Conservation (phyloP, 37 sponge, comb jelly and placozoan species). For the Spongilla lacustris region DNA sequence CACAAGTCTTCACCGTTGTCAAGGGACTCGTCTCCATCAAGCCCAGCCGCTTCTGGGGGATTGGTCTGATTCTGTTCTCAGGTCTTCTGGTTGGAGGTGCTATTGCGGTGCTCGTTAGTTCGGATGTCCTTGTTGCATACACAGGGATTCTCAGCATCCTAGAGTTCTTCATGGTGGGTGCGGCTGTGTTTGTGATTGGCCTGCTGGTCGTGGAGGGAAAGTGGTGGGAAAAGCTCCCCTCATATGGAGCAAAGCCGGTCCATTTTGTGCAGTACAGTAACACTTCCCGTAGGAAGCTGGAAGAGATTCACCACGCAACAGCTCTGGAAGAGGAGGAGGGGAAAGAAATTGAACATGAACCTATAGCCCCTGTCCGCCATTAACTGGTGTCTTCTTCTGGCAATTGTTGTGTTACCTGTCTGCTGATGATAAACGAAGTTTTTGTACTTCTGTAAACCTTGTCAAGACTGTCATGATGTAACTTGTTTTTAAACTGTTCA, state of each 20-base stretch:
- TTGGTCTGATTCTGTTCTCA: constrained; percentile 30
- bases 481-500: no score
- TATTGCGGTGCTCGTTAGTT: not conserved
- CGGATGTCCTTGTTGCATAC: not conserved
- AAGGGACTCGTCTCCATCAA: constrained; percentile 30
- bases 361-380: not conserved
- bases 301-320: not conserved
- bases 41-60: constrained; percentile 45
- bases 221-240: constrained; percentile 26
- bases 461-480: no score
- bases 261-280: not conserved
- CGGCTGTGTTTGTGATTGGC: constrained; percentile 31
- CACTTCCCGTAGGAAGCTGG: not conserved
- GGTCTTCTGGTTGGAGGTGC: not conserved
- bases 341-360: not conserved
- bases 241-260: not conserved
- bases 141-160: not conserved
- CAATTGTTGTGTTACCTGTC: no score
- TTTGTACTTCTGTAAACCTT: no score
- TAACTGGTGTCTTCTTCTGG: not conserved
- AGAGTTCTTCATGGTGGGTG: constrained; percentile 5
- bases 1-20: constrained; percentile 20
- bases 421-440: no score
- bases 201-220: constrained; percentile 24
- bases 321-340: not conserved